Base-by-base conservation (phyloP, 1,140 invertebrate genomes). In the Listronotus bonariensis region DNA sequence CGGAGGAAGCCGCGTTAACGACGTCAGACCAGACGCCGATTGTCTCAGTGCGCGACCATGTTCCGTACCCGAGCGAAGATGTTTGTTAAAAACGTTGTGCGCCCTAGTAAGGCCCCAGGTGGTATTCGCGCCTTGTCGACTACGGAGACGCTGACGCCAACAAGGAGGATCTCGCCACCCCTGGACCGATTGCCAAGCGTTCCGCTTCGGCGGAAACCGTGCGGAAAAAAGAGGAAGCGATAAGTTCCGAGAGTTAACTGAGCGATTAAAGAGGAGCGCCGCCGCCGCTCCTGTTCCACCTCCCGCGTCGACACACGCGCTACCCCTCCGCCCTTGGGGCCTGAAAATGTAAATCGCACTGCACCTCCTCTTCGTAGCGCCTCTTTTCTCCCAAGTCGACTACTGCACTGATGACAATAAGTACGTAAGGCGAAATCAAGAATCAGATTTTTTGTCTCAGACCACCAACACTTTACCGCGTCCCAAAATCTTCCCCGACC, bases 341-440 rank as follows among this genome's bases (percentile, higher is more conserved):
- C 79, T 40, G 70, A 77, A n/a, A 42, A 42, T 14, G 51, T 46
- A 7, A 31, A 40, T 17, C 34, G 36, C 6, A 14, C 40, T 4
- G 55, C 82, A 54, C 82, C 81, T 38, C 87, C 89, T 3, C 90
- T 88, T 68, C 82, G 91, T 26, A 92, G 90, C 72, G 90, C 91
- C 6, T 93, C 91, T 9, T 92, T n/a, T 93, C 72, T 91, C 91
- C 0, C 91, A 92, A 78, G 89, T 91, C 41, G 90, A 92, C 74
- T 89, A 87, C 70, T 80, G 82, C 6, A 77, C 81, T 5, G 74
- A 75, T 46, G 77, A 78, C 57, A 74, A 78, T 73, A 69, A 82
- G 75, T 68, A 78, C 72, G 45, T 77, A 52, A 54, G 76, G 75
- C 67, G 77, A 41, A 49, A 38, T 45, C 52, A 70, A 58, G 68